phyloP scores from a whole-genome alignment of 2,888 invertebrate genomes.

The Orthosia incerta region DNA sequence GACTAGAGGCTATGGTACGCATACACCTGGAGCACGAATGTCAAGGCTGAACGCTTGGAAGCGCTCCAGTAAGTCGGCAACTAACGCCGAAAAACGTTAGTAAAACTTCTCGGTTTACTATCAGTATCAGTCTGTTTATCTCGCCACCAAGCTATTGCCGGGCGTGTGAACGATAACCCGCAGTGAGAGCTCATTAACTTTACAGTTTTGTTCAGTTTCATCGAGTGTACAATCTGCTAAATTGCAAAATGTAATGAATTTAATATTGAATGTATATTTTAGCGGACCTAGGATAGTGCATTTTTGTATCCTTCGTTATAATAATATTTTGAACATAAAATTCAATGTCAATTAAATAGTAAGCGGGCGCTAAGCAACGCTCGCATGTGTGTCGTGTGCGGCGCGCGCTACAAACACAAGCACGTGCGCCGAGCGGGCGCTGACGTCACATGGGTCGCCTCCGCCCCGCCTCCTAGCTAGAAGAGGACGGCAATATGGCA shows the following conservation, averaged over 20 bases:
- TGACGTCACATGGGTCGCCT: slow-evolving; percentile 86
- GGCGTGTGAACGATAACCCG: slow-evolving; percentile 65
- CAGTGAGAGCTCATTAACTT: slow-evolving; percentile 52
- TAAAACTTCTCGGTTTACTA: slow-evolving; percentile 46
- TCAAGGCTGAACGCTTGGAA: slow-evolving; percentile 88
- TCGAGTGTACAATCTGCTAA: background rate
- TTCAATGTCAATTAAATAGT: slow-evolving; percentile 80
- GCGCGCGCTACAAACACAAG: slow-evolving; percentile 88
- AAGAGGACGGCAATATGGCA: slow-evolving; percentile 74
- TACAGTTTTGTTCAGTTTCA: slow-evolving; percentile 40
- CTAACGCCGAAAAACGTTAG: slow-evolving; percentile 57
- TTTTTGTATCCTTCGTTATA: slow-evolving; percentile 15
- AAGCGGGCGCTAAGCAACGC: slow-evolving; percentile 73
- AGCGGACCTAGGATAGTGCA: background rate
- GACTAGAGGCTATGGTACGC: slow-evolving; percentile 74
- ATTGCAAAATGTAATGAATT: slow-evolving; percentile 15
- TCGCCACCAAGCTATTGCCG: slow-evolving; percentile 30
- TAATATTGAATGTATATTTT: slow-evolving; percentile 14
- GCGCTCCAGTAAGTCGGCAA: slow-evolving; percentile 80
- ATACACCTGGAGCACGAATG: slow-evolving; percentile 87
- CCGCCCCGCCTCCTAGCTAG: slow-evolving; percentile 81
- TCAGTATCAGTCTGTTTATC: slow-evolving; percentile 32
- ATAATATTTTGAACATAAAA: slow-evolving; percentile 69
- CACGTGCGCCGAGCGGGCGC: slow-evolving; percentile 86
- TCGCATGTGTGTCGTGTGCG: slow-evolving; percentile 84